Evolutionary conservation across 2,797 vertebrate species (phyloP).

Genomic region (Coendou prehensilis): DNA sequence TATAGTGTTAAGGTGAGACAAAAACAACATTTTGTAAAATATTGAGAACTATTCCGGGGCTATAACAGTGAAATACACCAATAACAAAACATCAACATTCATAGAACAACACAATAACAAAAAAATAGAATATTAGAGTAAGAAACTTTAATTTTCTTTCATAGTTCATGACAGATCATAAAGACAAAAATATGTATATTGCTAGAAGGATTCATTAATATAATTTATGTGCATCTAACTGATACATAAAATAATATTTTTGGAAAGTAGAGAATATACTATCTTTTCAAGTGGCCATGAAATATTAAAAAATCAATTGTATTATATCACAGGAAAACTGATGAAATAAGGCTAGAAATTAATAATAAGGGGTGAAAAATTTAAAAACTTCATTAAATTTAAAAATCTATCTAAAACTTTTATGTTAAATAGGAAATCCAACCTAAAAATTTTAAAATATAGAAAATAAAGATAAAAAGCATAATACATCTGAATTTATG

Average conservation of each 20-base stretch:
- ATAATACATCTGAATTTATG: neutral
- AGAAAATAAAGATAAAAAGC: conserved; percentile 14
- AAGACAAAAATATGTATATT: neutral
- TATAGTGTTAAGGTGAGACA: neutral
- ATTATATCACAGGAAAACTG: neutral
- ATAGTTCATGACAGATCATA: neutral
- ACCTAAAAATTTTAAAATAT: neutral
- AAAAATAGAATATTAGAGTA: neutral
- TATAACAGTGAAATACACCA: neutral
- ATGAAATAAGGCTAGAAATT: neutral
- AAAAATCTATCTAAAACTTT: neutral
- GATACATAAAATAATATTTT: neutral
- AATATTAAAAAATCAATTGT: neutral
- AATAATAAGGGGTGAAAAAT: neutral
- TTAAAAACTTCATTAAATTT: conserved; percentile 9
- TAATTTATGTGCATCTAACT: neutral
- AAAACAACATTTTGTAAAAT: conserved; percentile 4
- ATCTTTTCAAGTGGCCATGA: neutral
- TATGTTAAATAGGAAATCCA: neutral
- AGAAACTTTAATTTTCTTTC: conserved; percentile 34
- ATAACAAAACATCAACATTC: neutral
- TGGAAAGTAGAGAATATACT: neutral
- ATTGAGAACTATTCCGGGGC: neutral
- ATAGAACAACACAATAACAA: neutral
- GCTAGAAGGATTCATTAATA: neutral